Evolutionary conservation across 2,113 vertebrate species (phyloP), one percentile per base, ranked within the genome.

Genomic region (Pituophis catenifer): DNA sequence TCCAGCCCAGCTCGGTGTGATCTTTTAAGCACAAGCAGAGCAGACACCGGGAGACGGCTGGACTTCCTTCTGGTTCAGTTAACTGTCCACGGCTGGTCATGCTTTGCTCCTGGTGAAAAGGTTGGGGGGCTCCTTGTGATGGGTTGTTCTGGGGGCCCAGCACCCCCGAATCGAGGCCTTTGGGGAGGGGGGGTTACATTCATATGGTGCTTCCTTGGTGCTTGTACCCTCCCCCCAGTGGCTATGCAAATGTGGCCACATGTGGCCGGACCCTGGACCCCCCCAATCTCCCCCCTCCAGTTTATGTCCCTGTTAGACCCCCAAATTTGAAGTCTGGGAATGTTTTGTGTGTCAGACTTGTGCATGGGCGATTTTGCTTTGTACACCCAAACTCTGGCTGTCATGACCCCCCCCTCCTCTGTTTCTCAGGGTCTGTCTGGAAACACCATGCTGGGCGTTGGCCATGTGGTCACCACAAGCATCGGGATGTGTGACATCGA

Each of bases 401-500:
- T 12, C 38, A 23, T 55, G 13, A 19, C 5, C 19, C 11, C 2
- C 50, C 1, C 12, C n/a, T 8, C 1, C 53, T 88, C 94, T 52
- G 91, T 85, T 92, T 33, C 8, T 12, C 8, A 98, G 98, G 98
- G 98, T 38, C 95, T 98, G 52, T 98, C 98, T 0, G 98, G 98
- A 12, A 98, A 98, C 93, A 98, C 98, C 12, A 98, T 98, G 98
- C 92, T 98, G 12, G 98, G 98, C 0, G 98, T 98, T 10, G 97
- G 98, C 17, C 98, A 98, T 1, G 98, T 98, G 90, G 97, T 98
- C 62, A 98, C 97, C 26, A 98, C 97, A 65, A 98, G 98, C 93
- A 98, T 98, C 0, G 98, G 98, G 90, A 98, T 98, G 98, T 98
- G 98, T 29, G 98, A 98, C 95, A 98, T 98, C 2, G 98, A 98